Base-by-base conservation (phyloP, 2,888 invertebrate genomes). In the Noctua janthe region DNA sequence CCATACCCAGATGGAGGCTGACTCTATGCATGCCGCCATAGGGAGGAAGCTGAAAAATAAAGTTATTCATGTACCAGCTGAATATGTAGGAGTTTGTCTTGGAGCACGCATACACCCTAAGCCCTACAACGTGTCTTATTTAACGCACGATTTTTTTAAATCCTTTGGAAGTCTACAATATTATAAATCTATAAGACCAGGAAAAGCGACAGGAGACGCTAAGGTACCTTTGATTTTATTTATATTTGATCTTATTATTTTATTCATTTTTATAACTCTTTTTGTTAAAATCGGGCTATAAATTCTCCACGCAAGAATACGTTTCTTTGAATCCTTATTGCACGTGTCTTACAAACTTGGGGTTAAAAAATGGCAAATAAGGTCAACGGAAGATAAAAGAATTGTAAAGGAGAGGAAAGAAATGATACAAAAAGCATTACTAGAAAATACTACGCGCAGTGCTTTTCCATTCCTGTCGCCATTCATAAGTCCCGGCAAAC, bases 1-100 rank as follows among this genome's bases (percentile, higher is more conserved):
- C n/a, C 87, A 87, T 20, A 87, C 85, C 54, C 83, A 85, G 71
- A 85, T 87, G 83, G 83, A 83, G 75, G 85, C 79, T 64, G 85
- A 85, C 74, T 39, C 35, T 29, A 82, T 83, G 72, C 86, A 86
- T 79, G 75, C 83, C 51, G 39, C 62, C 69, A 81, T 74, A 74
- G 84, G 84, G 69, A 82, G 78, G 74, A 78, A 80, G 69, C 59
- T 76, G 71, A 71, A 76, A 76, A 76, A 76, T 76, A 62, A 76
- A 71, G 70, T 80, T 64, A 82, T 82, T 82, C 74, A 82, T 82
- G 84, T 84, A 69, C 84, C 80, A 77, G 82, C 84, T 76, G 84
- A 84, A 76, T 82, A 82, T 76, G 81, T 77, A 76, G 78, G 78
- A 78, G 72, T 84, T 84, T 81, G 81, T 76, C 78, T 78, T 72